phyloP scores from a whole-genome alignment of 1,140 invertebrate genomes.

The Aphelenchoides fujianensis region DNA sequence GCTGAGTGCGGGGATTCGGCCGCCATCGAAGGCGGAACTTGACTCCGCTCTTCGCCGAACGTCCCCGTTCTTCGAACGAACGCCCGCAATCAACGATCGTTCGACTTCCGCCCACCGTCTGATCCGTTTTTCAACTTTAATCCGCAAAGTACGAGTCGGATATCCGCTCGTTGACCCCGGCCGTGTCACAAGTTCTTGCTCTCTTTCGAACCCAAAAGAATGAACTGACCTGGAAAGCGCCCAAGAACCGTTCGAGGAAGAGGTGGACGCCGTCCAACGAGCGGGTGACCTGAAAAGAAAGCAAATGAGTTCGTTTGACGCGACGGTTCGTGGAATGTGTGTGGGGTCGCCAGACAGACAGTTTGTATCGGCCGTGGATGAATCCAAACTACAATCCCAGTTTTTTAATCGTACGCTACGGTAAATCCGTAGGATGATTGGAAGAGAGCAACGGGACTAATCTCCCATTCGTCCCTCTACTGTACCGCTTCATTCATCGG shows the following conservation, averaged over 20 bases:
- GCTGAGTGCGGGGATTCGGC: too few relatives aligned
- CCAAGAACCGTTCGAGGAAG: slow-evolving; percentile 8
- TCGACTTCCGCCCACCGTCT: not conserved
- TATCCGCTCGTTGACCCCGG: not conserved
- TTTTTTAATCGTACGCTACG: not conserved
- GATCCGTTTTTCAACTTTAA: not conserved
- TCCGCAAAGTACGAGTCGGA: too few relatives aligned
- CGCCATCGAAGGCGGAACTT: too few relatives aligned
- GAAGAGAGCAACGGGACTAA: not conserved
- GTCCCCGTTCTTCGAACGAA: not conserved
- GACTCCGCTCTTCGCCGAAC: not conserved
- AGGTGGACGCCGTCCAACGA: slow-evolving; percentile 8
- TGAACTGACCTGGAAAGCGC: slow-evolving; percentile 11
- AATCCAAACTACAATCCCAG: too few relatives aligned
- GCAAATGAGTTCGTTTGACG: not conserved
- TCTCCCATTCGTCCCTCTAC: not conserved
- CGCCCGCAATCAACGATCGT: not conserved
- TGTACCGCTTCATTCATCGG: too few relatives aligned
- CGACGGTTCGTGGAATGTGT: not conserved
- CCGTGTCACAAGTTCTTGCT: not conserved
- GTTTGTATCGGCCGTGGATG: too few relatives aligned
- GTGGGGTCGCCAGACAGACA: not conserved
- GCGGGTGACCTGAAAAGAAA: not conserved
- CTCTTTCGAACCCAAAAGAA: not conserved
- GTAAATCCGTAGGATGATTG: not conserved